Base-by-base conservation (phyloP, 2,113 vertebrate genomes). In the Vimba vimba region DNA sequence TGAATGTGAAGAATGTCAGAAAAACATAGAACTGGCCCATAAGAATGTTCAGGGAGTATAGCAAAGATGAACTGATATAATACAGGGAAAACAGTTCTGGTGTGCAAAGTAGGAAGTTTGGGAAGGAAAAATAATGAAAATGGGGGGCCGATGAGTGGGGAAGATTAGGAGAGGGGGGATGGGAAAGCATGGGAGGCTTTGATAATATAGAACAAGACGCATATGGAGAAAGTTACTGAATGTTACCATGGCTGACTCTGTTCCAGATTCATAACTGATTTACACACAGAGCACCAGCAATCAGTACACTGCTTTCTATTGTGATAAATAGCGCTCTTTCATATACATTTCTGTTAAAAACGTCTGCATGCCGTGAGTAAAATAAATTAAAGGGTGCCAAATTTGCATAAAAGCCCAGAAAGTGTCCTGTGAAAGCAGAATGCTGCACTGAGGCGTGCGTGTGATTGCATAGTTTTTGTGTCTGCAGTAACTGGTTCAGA, bases 1-100 rank as follows among this genome's bases (percentile, higher is more conserved):
- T 88, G 90, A 89, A 91, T 88, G 86, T 91, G 73, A 88, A 78
- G 81, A 55, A 79, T 84, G 85, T 82, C 80, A 85, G 84, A 73
- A 86, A 74, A 77, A 76, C 88, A 81, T 71, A 76, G 55, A 74
- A 79, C 66, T 75, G 21, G 86, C 89, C 64, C 57, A 90, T 87
- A 85, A 76, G 77, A n/a, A 25, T 86, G 74, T 77, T 69, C 79
- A 90, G 71, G 78, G 23, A 86, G 74, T 66, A 68, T 78, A 82
- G 79, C 17, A 47, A 86, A 79, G 81, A 83, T 79, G 71, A 50
- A 27, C 30, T 57, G 52, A 66, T 74, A 47, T 74, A 55, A 33
- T 64, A 85, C 50, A 77, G n/a, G 79, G 77, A 81, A 45, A 33
- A 62, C 47, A 59, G 23, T 39, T 50, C 36, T 75, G n/a, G 59